Base-by-base conservation (phyloP, 2,888 invertebrate species). In the Coronaproctus castanopsis region DNA sequence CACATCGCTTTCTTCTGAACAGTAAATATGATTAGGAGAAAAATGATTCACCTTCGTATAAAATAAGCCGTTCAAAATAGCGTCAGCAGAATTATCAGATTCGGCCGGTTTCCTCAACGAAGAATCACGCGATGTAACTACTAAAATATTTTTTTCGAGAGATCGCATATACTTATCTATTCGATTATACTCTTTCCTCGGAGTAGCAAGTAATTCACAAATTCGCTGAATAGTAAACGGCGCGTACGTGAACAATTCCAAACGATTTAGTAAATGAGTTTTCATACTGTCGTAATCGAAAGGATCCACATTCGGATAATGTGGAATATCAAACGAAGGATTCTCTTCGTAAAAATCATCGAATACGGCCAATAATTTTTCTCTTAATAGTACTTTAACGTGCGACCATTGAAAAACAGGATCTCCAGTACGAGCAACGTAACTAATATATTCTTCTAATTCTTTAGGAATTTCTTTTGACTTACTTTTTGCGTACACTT, bases 111-210 rank as follows among this genome's bases (percentile, higher is more conserved):
- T 57, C 24, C 62, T 63, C 1, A 2, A 69, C 65, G 74, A 75
- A 0, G 76, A 75, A 55, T 77, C 77, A 51, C 75, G 71, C 1
- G 76, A 77, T 2, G 76, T 76, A 10, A 91, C 90, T 61, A 91
- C 91, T 66, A 90, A 74, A 66, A 91, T 87, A 68, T 89, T 90
- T 73, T 97, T 97, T 72, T 97, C 97, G 62, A 98, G 78, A 0
- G 96, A 97, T 61, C 96, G 78, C 85, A 98, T 87, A 71, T 87
- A 97, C 72, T 97, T 97, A 71, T 96, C 97, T 63, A 92, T 86
- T 63, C 92, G 80, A 69, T 87, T 89, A 72, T 98, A 98, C 70
- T 97, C 93, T 70, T 89, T 90, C 21, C 85, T 80, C 1, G 97
- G 96, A 65, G 83, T 82, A 2, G 88, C 87, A 1, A 98, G 75